These are phyloP conservation scores for Camponotus floridanus DNA, from an alignment of 1,140 invertebrate genomes.

Conservation along the genomic window DNA sequence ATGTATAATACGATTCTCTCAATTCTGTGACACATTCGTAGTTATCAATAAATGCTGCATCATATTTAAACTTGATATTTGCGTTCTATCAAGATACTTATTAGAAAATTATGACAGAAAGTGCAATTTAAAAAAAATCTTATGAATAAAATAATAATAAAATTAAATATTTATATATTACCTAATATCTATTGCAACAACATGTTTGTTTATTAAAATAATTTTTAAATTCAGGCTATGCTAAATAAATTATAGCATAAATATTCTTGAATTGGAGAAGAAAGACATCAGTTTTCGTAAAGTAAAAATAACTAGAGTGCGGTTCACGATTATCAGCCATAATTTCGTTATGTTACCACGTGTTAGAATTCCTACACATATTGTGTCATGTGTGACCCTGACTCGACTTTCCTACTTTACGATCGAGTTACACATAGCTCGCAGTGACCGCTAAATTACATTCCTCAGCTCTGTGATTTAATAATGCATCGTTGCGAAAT, in stretches of 20 bases:
- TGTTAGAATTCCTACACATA: conserved; percentile 33
- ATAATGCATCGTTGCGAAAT: conserved; percentile 28
- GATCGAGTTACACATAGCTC: conserved; percentile 54
- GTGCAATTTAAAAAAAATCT: background rate
- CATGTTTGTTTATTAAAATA: background rate
- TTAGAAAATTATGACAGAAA: background rate
- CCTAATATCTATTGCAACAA: no score
- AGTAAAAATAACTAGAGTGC: conserved; percentile 16
- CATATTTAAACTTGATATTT: conserved; percentile 28
- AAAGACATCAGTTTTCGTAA: conserved; percentile 21
- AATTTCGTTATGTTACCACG: conserved; percentile 36
- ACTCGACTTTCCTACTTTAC: conserved; percentile 58
- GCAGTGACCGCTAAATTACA: conserved; percentile 48
- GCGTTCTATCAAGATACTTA: background rate
- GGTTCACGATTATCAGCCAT: conserved; percentile 40
- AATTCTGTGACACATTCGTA: conserved; percentile 32
- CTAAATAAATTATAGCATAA: background rate
- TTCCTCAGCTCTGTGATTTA: conserved; percentile 30
- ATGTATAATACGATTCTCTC: background rate
- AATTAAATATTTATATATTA: conserved; percentile 3
- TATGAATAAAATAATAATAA: background rate
- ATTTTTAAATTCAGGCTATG: background rate
- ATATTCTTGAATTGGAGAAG: background rate
- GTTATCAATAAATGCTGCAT: conserved; percentile 16
- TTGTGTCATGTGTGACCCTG: conserved; percentile 43